Base-by-base conservation (phyloP, 2,888 invertebrate genomes). In the Malachius bipustulatus region DNA sequence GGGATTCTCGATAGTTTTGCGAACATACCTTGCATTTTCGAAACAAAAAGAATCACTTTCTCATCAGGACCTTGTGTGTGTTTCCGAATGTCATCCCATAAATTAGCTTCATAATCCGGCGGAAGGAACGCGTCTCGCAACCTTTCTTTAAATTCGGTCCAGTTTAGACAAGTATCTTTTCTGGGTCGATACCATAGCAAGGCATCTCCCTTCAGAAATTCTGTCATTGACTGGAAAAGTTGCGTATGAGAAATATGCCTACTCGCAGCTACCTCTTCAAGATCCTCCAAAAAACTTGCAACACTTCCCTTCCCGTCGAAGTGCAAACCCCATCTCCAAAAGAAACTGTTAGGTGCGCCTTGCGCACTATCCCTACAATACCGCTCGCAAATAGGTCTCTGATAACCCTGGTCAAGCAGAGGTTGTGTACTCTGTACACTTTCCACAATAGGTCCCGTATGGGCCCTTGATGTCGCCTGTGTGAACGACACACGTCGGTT, bases 101-200 rank as follows among this genome's bases (percentile, higher is more conserved):
- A 28, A 4, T n/a, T n/a, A n/a, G n/a, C n/a, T n/a, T n/a, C n/a
- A n/a, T n/a, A n/a, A n/a, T n/a, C n/a, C n/a, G n/a, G 14, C 9
- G 24, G 33, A 4, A 24, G 28, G 30, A 32, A 32, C 15, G 35
- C 35, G 11, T 36, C 31, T 11, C 24, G 11, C 14, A 39, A 14
- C 8, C 28, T 14, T 16, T 30, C 26, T 11, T 16, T 8, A 12
- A 36, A 28, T 3, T 24, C 10, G 12, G 16, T 10, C 32, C 38
- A 32, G 16, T 31, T 14, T 8, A 24, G 10, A 10, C 28, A 31
- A 6, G 14, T 8, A 10, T 32, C 14, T 8, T 33, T 2, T n/a
- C 32, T 28, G 3, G 39, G 16, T 2, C 39, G 32, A 16, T 28
- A 36, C 39, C 33, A 39, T 12, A 36, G 14, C 24, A 39, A 16